A percentile compares a stretch with the other conserved stretches of the same genome.
Conservation (phyloP, 2,888 invertebrate species). For the Muschampia plurimacula region DNA sequence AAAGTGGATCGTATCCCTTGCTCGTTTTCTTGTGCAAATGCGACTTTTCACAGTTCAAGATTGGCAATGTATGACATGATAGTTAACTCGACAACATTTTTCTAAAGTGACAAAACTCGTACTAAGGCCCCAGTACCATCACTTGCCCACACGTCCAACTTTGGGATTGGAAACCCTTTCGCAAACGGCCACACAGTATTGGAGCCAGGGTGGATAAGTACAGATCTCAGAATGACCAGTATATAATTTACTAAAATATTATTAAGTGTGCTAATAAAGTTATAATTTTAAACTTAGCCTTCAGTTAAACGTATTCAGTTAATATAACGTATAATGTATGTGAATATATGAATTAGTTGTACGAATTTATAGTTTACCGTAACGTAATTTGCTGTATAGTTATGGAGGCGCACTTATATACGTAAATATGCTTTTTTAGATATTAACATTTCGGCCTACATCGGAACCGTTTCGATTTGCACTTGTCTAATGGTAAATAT, state of each 20-base stretch:
- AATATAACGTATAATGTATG: slow-evolving; percentile 41
- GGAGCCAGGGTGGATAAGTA: slow-evolving; percentile 56
- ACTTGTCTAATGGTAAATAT: slow-evolving; percentile 56
- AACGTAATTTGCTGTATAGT: slow-evolving; percentile 54
- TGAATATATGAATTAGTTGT: slow-evolving; percentile 70
- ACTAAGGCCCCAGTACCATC: no score
- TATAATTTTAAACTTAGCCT: slow-evolving; percentile 58
- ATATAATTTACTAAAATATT: slow-evolving; percentile 65
- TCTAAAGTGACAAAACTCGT: no score
- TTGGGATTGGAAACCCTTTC: neutral
- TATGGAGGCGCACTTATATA: slow-evolving; percentile 69
- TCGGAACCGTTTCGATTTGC: slow-evolving; percentile 47
- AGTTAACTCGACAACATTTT: no score
- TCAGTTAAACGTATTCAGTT: slow-evolving; percentile 59
- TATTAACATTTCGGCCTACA: slow-evolving; percentile 31
- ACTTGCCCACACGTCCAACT: neutral
- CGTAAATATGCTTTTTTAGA: slow-evolving; percentile 69
- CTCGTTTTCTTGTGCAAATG: no score
- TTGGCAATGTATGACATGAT: no score
- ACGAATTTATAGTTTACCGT: slow-evolving; percentile 77
- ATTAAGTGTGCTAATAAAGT: slow-evolving; percentile 61
- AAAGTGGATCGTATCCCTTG: no score
- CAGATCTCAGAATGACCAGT: slow-evolving; percentile 84
- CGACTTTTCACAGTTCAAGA: no score
- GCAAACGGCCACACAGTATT: slow-evolving; percentile 1